A percentile compares a stretch with the other conserved stretches of the same genome.
Evolutionary conservation across 2,888 invertebrate genomes (phyloP).

Genomic region (Exephanes ischioxanthus): DNA sequence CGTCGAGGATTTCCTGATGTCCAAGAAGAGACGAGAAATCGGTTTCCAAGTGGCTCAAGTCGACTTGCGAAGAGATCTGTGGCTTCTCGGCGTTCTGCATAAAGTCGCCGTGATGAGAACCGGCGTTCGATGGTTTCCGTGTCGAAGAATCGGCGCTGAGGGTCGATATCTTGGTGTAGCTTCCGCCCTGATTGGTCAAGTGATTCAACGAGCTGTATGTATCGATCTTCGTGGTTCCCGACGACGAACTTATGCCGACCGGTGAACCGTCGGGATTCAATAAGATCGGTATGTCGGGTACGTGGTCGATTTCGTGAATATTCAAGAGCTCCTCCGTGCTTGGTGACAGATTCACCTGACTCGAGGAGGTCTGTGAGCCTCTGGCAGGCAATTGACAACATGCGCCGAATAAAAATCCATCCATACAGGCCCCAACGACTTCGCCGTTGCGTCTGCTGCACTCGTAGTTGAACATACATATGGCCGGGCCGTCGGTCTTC

Average conservation of each 20-base stretch:
- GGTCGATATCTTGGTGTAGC: conserved; percentile 77
- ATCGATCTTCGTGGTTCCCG: conserved; percentile 46
- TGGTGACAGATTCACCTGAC: conserved; percentile 78
- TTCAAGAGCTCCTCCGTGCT: conserved; percentile 74
- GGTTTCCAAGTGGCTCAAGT: conserved; percentile 75
- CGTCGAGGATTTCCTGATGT: conserved; percentile 79
- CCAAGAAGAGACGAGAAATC: conserved; percentile 78
- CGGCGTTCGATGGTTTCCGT: conserved; percentile 81
- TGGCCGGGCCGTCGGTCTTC: conserved; percentile 89
- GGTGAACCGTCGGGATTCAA: conserved; percentile 82
- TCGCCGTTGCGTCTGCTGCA: conserved; percentile 92
- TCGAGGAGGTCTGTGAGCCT: conserved; percentile 73
- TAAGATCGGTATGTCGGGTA: conserved; percentile 82
- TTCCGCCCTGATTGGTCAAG: conserved; percentile 51
- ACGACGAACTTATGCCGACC: conserved; percentile 70
- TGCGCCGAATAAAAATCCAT: conserved; percentile 96
- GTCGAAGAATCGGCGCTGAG: conserved; percentile 74
- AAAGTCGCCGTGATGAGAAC: conserved; percentile 84
- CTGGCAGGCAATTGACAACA: conserved; percentile 92
- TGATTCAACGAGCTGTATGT: conserved; percentile 62
- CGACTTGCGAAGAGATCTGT: conserved; percentile 68
- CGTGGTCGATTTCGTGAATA: conserved; percentile 81
- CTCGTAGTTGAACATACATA: conserved; percentile 98
- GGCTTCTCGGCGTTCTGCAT: conserved; percentile 84
- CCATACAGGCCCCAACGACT: conserved; percentile 96